Conservation (phyloP, 2,113 vertebrate species). For the Albula goreensis region DNA sequence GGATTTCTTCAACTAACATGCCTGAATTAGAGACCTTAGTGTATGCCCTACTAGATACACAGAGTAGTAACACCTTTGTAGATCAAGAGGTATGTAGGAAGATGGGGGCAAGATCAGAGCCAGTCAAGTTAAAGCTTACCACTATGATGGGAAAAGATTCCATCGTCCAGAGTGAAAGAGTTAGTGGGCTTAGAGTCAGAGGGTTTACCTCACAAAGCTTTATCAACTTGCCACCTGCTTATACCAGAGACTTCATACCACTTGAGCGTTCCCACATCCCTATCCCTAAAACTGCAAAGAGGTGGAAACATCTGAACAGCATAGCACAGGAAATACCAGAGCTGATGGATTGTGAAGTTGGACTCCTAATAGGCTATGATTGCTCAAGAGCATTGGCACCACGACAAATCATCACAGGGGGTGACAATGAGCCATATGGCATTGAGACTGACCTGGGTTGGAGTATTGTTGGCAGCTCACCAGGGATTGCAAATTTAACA, state of each 20-base stretch:
- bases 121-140: conserved; percentile 40
- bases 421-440: conserved; percentile 32
- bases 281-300: not conserved
- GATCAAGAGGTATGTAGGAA: conserved; percentile 34
- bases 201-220: conserved; percentile 18
- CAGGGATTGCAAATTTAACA: not conserved
- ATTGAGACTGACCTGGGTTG: conserved; percentile 36
- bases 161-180: conserved; percentile 28
- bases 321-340: too few relatives aligned
- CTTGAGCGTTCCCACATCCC: conserved; percentile 28
- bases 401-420: conserved; percentile 29
- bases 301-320: too few relatives aligned
- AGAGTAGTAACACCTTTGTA: conserved; percentile 38
- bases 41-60: conserved; percentile 39
- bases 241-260: not conserved
- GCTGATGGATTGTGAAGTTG: too few relatives aligned
- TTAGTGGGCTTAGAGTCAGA: conserved; percentile 31
- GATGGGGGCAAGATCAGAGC: conserved; percentile 22
- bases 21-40: conserved; percentile 26
- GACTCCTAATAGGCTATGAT: conserved; percentile 33
- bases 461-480: conserved; percentile 34
- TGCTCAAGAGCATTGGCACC: conserved; percentile 30
- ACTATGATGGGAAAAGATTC: conserved; percentile 40
- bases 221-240: conserved; percentile 16
- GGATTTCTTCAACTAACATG: conserved; percentile 25